phyloP scores from a whole-genome alignment of 2,113 vertebrate genomes.

The Hylia prasina region DNA sequence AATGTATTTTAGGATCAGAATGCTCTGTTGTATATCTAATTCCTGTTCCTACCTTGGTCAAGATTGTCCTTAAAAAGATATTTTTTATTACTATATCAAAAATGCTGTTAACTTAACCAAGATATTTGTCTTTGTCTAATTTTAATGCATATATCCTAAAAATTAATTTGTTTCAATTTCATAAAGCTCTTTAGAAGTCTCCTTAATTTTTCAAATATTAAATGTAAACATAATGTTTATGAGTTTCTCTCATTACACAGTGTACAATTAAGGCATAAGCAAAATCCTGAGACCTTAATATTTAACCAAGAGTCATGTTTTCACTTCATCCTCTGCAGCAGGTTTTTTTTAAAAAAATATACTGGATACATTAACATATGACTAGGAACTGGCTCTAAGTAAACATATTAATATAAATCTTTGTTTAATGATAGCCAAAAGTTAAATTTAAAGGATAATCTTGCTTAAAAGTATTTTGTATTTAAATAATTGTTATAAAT shows the following conservation, averaged over 20 bases:
- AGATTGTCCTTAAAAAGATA: background rate
- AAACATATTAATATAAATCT: background rate
- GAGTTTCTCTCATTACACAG: background rate
- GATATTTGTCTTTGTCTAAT: background rate
- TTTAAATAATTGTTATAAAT: background rate
- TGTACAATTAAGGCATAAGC: background rate
- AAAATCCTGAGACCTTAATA: background rate
- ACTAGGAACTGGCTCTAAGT: background rate
- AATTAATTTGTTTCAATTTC: background rate
- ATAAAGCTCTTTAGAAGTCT: background rate
- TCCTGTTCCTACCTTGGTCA: background rate
- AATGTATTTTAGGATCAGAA: background rate
- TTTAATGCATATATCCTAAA: background rate
- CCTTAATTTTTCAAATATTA: background rate
- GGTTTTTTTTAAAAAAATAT: background rate
- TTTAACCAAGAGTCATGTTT: background rate
- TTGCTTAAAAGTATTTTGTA: background rate
- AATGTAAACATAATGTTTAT: background rate
- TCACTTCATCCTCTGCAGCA: background rate
- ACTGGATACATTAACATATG: background rate
- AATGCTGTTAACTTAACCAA: background rate
- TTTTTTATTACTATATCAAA: background rate
- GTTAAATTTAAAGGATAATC: background rate
- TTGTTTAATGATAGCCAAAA: background rate
- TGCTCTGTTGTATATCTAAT: background rate